Evolutionary conservation across 92 coral and sea anemone genomes (phyloP), one percentile per base, ranked within the genome.

Genomic region (Paramuricea clavata): DNA sequence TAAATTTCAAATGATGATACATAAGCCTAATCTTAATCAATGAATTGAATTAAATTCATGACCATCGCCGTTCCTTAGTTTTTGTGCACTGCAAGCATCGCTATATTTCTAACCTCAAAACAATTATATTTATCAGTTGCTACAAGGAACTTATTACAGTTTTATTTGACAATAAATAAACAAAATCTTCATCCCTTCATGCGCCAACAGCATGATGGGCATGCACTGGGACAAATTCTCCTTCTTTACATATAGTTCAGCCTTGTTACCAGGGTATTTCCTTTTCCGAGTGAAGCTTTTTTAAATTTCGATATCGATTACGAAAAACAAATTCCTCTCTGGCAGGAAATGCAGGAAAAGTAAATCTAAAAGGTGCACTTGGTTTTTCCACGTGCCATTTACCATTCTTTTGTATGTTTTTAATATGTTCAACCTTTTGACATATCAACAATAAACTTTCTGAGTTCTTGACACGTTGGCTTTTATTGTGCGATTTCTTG

Each of bases 281-380:
- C 36, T 65, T 27, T 33, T 12, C 17, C 28, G 0, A 28, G 12
- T 30, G 72, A 65, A 28, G 72, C 28, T 16, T 65, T 65, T 65
- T 65, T 39, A 65, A 65, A 65, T 15, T 36, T 21, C 62, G 21
- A 43, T 59, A 67, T 21, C 73, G 84, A 6, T 27, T 54, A 78
- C 84, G 84, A 61, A 79, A 79, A 15, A 79, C 84, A 36, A 79
- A 79, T 61, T 79, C 84, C 30, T 79, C 73, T 60, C 84, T 79
- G 31, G 73, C 84, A 1, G 84, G 84, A 42, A 79, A 79, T 33
- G 84, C 50, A 22, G 84, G 84, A 28, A 60, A 23, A 61, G 3
- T 60, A 28, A 59, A 79, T 5, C 73, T 59, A 17, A 35, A 35
- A n/a, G 57, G 73, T 19, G 56, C 31, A 0, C 49, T 17, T 22